These are phyloP conservation scores for Dryobota labecula DNA, from an alignment of 2,888 invertebrate species.

Conservation along the genomic window DNA sequence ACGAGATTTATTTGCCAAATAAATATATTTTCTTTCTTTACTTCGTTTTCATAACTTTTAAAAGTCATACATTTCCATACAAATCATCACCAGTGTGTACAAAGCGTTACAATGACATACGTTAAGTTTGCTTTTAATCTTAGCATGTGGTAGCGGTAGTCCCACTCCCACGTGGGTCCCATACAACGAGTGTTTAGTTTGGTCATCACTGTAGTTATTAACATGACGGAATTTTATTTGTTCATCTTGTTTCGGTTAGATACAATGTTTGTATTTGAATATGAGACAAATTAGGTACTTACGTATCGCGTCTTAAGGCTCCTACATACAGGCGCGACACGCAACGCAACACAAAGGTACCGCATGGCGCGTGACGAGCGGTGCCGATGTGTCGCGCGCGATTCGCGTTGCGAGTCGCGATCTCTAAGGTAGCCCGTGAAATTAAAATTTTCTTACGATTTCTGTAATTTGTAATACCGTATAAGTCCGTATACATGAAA, in stretches of 20 bases:
- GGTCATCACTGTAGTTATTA: slow-evolving; percentile 52
- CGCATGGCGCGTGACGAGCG: no score
- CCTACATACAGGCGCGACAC: no score
- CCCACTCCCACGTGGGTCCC: slow-evolving; percentile 57
- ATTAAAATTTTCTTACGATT: no score
- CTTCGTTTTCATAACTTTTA: neutral
- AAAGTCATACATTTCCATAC: slow-evolving; percentile 5
- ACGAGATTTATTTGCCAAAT: neutral
- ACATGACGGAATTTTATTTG: slow-evolving; percentile 37
- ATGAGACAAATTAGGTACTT: neutral
- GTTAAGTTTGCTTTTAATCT: slow-evolving; percentile 44
- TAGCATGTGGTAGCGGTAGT: slow-evolving; percentile 56
- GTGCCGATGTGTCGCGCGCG: no score
- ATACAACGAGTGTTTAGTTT: slow-evolving; percentile 36
- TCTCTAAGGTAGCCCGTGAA: no score
- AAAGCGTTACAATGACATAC: slow-evolving; percentile 38
- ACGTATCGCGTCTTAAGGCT: neutral
- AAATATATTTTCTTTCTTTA: no score
- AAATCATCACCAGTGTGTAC: slow-evolving; percentile 16
- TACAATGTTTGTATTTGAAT: slow-evolving; percentile 10
- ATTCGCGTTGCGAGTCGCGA: no score
- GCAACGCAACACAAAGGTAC: no score
- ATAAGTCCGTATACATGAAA: no score
- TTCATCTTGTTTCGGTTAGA: slow-evolving; percentile 14
- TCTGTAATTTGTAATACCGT: no score